These are phyloP conservation scores for Orientallactaga bullata DNA, from an alignment of 2,113 vertebrate genomes.

Conservation along the genomic window DNA sequence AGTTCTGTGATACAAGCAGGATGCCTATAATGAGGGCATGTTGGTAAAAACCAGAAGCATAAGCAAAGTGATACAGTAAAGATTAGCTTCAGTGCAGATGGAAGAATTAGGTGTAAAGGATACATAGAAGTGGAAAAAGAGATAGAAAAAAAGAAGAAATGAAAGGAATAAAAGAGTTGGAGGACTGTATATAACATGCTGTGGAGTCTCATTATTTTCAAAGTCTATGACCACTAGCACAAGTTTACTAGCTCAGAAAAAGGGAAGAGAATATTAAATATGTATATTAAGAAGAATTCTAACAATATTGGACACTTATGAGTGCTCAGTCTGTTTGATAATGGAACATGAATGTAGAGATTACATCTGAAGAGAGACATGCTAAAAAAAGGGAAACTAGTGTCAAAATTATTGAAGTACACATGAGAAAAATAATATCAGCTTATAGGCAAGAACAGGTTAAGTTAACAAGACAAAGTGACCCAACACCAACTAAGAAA, in stretches of 20 bases:
- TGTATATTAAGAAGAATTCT: neutral
- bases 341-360: neutral
- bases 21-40: accelerated
- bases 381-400: neutral
- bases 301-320: neutral
- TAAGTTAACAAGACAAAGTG: neutral
- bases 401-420: neutral
- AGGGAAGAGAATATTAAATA: neutral
- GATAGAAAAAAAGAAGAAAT: accelerated
- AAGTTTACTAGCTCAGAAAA: neutral
- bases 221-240: neutral
- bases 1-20: neutral
- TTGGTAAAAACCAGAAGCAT: neutral
- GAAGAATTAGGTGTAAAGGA: neutral
- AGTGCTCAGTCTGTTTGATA: neutral
- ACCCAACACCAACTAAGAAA: too few species aligned
- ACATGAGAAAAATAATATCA: neutral
- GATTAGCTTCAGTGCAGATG: neutral
- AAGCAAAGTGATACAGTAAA: neutral
- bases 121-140: neutral
- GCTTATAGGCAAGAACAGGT: neutral
- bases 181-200: too few species aligned
- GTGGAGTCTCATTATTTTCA: neutral
- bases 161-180: neutral
- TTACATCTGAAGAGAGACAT: neutral